Evolutionary conservation across 2,113 vertebrate species (phyloP), one percentile per base, ranked within the genome.

Genomic region (Suricata suricatta): DNA sequence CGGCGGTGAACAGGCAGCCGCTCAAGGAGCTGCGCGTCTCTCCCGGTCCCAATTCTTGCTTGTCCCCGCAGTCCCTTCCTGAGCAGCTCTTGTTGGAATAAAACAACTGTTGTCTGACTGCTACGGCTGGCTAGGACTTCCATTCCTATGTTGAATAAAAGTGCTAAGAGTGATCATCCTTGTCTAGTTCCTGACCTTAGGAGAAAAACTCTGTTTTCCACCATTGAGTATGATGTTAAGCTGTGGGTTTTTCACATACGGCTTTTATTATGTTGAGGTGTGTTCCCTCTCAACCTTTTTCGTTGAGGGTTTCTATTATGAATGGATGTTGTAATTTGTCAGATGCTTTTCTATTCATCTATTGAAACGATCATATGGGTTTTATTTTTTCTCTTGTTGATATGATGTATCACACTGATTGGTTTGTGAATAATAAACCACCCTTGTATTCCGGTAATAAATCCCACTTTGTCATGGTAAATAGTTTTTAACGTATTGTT

Each of bases 11-110:
- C 13, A n/a, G 16, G 10, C 0, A n/a, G 27, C 8, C 13, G 2
- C 12, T 0, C n/a, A 29, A 60, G 63, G 13, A 0, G 1, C 11
- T 14, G 17, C 25, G 44, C 13, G 12, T 29, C 23, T 17, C 35
- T 29, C 44, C 6, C 0, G 7, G 31, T 4, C 7, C 54, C n/a
- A 44, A 14, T 14, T 10, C 41, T 25, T 23, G 9, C 23, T 35
- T 2, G 35, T 79, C 44, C 16, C 41, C 12, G 33, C 14, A 54
- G 33, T 41, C 35, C 27, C 15, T 25, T 76, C 74, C 47, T 29
- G 66, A 44, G 17, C 16, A 8, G 35, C 13, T 50, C 23, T 60
- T 74, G 54, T 57, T 57, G 54, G 54, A 57, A 19, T 57, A 57
- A 57, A 57, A 57, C 54, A 57, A 57, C 25, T 41, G 21, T 74